Base-by-base conservation (phyloP, 53 echinoderm and acorn worm genomes). In the Holothuria leucospilota region DNA sequence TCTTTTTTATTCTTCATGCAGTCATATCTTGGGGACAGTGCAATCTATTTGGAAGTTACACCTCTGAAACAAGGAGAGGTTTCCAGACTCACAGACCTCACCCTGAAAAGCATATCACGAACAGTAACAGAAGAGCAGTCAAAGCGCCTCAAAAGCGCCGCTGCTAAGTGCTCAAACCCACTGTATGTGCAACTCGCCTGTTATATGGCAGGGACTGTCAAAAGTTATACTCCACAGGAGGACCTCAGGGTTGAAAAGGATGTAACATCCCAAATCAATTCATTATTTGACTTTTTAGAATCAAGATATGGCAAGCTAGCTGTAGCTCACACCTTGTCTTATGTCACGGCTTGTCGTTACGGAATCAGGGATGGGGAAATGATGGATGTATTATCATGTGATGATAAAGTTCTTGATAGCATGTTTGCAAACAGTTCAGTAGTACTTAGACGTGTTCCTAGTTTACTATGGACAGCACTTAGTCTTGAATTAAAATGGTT, bases 351-450 rank as follows among this genome's bases (percentile, higher is more conserved):
- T 30, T 91, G 91, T 13, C 66, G 95, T 82, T 88, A 96, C 16
- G 95, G 97, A 14, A 67, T 96, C 51, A 93, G 95, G 1, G 95
- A 96, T 69, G 90, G 93, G 6, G 97, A 96, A 81, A 96, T 96
- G 91, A 91, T 91, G 65, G 97, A 96, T 86, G 85, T 96, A 68
- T 73, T 96, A 46, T 96, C 97, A 11, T 95, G 93, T 34, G 95
- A 96, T 74, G 95, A 95, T 67, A 89, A 72, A 62, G 95, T 96
- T 62, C 77, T 96, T 51, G 91, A 93, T 82, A 91, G 93, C 49
- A 38, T 95, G 26, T 93, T 89, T 29, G 66, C 87, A 59, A 78
- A 84, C 64, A 82, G 70, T 59, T 87, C 89, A 64, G 92, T 92
- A 39, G 90, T 79, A 64, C 52, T 96, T 28, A 85, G 96, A 63